Base-by-base conservation (phyloP, 2,888 invertebrate genomes). In the Drosophila infuscata region DNA sequence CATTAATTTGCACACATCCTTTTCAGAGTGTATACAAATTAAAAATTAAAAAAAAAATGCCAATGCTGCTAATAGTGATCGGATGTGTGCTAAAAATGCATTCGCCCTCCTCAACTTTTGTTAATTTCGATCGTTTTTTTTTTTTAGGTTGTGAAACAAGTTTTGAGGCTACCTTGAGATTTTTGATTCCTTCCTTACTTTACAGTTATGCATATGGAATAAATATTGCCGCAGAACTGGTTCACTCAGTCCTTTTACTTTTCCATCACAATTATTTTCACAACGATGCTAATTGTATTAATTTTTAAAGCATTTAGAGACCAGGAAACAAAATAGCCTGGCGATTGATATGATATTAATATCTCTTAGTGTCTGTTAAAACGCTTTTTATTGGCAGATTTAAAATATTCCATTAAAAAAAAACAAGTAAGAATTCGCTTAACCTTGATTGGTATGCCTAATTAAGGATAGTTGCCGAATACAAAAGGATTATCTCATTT, bases 201-300 rank as follows among this genome's bases (percentile, higher is more conserved):
- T 65, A 76, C 76, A 76, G 76, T 76, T 76, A 61, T 33, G 30
- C 49, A 33, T 17, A 11, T 25, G 35, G 3, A 15, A n/a, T 20
- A 29, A 41, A 38, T 52, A 64, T 11, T 41, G 41, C n/a, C 54
- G 49, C 25, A 25, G 36, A 77, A 80, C 80, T 62, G 51, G 53
- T 65, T 72, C 38, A n/a, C 30, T 52, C 4, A 56, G 49, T 59
- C 78, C 78, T 77, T 77, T 77, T 63, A 77, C 78, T 74, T 77
- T 70, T 69, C 25, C 57, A 56, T 58, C 58, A 62, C 53, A 73
- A 66, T 56, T 68, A 49, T 41, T 30, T 33, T 38, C 46, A 46
- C 38, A 5, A 36, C 43, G 32, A 53, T 52, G 49, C 38, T 61
- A 33, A 62, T 38, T 51, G 30, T 41, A 20, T 51, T 15, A 0